Conservation (phyloP, 1,140 invertebrate species). For the Leptinotarsa lineolata region DNA sequence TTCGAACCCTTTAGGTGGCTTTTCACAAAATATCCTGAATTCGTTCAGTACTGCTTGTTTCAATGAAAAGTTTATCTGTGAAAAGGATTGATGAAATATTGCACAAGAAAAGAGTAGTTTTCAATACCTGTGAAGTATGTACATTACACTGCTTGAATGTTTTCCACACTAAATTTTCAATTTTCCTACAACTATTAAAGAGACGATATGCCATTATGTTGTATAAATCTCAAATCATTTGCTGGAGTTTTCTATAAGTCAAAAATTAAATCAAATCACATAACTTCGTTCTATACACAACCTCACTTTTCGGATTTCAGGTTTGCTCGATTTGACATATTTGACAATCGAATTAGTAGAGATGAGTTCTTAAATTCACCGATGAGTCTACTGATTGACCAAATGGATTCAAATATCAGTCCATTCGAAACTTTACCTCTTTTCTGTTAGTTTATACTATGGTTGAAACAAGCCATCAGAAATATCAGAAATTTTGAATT, state of each 20-base stretch:
- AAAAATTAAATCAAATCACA: conserved; percentile 12
- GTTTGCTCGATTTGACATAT: too few relatives aligned
- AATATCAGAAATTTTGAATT: too few relatives aligned
- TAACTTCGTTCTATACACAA: conserved; percentile 16
- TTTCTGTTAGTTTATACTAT: too few relatives aligned
- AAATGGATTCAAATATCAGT: too few relatives aligned
- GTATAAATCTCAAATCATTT: conserved; percentile 22
- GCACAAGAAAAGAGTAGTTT: conserved; percentile 27
- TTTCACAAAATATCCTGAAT: conserved; percentile 66
- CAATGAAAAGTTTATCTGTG: conserved; percentile 51
- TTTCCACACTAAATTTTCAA: conserved; percentile 54
- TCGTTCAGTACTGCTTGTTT: conserved; percentile 58
- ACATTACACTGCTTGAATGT: conserved; percentile 48
- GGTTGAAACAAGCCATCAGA: too few relatives aligned
- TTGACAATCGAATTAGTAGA: too few relatives aligned
- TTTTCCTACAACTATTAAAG: conserved; percentile 50
- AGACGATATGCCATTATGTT: conserved; percentile 55
- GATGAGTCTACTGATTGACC: too few relatives aligned
- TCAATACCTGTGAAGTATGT: conserved; percentile 44
- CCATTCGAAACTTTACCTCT: too few relatives aligned
- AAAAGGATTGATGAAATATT: conserved; percentile 25
- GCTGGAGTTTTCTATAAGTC: conserved; percentile 17
- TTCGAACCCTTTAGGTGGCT: conserved; percentile 88
- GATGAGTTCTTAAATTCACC: too few relatives aligned
- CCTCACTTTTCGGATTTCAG: background rate